A percentile compares a stretch with the other conserved stretches of the same genome.
Conservation (phyloP, 2,113 vertebrate genomes). For the Alethe castanea region DNA sequence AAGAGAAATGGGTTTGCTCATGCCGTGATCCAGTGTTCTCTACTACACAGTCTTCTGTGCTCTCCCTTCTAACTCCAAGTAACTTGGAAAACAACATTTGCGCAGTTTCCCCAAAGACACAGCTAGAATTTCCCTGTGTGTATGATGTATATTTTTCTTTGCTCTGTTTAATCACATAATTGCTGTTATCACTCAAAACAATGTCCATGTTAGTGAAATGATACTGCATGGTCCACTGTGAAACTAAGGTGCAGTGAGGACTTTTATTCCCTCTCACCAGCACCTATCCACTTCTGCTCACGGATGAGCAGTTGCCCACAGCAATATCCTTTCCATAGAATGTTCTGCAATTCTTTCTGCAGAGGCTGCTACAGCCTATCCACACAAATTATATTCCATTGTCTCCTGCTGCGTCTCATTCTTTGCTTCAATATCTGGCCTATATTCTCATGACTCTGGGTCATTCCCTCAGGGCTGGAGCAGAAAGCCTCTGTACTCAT, state of each 20-base stretch:
- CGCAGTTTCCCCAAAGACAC: neutral
- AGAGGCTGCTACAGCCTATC: neutral
- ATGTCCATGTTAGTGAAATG: neutral
- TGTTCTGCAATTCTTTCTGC: neutral
- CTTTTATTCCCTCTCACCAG: neutral
- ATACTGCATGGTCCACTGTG: neutral
- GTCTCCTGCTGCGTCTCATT: constrained; percentile 24
- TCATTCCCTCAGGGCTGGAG: constrained; percentile 10
- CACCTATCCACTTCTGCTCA: neutral
- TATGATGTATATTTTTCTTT: neutral
- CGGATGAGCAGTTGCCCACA: neutral
- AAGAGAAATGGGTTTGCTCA: neutral
- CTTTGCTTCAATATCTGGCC: constrained; percentile 31
- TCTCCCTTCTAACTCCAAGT: neutral
- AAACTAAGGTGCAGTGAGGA: neutral
- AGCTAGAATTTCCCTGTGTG: neutral
- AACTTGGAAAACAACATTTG: neutral
- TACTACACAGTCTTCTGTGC: neutral
- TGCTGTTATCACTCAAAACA: neutral
- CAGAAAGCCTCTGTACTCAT: neutral
- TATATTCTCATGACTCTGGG: constrained; percentile 46
- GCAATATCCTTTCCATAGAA: neutral
- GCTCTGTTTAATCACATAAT: neutral
- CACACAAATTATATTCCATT: neutral
- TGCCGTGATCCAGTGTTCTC: neutral